Conservation (phyloP, 2,797 vertebrate genomes). For the Podargus strigoides region DNA sequence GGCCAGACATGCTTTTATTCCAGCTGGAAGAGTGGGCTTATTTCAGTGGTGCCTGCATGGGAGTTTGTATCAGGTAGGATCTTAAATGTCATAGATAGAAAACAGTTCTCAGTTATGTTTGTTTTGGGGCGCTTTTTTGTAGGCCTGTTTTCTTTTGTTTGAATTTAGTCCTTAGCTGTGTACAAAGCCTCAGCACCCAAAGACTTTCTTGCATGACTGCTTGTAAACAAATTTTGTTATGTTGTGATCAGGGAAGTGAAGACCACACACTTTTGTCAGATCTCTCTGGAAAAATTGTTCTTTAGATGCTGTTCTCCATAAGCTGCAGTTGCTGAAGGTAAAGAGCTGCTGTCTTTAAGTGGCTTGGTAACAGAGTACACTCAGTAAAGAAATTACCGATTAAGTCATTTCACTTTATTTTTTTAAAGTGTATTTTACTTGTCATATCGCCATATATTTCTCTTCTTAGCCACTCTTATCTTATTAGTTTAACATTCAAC, state of each 20-base stretch:
- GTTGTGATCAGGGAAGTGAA: neutral
- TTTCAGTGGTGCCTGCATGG: neutral
- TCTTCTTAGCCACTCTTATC: neutral
- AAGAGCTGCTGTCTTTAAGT: neutral
- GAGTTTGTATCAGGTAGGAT: neutral
- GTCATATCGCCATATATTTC: neutral
- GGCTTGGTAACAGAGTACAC: neutral
- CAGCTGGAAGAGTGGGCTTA: neutral
- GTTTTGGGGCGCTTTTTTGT: neutral
- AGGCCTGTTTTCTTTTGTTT: neutral
- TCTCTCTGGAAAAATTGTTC: neutral
- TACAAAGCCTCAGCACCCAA: neutral
- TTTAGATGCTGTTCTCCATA: neutral
- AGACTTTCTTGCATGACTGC: neutral
- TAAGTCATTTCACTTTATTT: neutral
- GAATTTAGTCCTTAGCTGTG: neutral
- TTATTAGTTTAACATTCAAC: neutral
- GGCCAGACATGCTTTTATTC: neutral
- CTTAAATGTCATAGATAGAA: neutral
- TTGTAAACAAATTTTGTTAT: neutral
- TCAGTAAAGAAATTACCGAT: neutral
- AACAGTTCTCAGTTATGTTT: neutral
- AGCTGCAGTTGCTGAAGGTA: neutral
- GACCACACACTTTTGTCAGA: neutral
- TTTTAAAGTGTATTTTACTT: neutral